Percentiles rank a stretch among this genome's conserved stretches.
These are phyloP conservation scores for Lepilemur ruficaudatus DNA, from an alignment of 2,797 vertebrate genomes.

Conservation along the genomic window DNA sequence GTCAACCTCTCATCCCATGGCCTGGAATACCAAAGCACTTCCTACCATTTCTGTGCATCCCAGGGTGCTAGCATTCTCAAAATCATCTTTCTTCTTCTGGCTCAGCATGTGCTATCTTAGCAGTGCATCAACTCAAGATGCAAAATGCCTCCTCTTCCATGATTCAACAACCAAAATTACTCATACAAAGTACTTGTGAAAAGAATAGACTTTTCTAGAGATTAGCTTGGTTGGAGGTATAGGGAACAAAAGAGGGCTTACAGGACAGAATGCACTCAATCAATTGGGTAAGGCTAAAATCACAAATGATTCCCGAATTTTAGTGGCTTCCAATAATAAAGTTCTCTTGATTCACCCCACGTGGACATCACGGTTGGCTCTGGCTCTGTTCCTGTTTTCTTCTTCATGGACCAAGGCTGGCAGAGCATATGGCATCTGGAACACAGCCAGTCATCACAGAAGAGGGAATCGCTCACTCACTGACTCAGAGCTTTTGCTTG, in stretches of 20 bases:
- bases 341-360: background rate
- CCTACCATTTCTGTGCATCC: background rate
- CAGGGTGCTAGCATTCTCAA: background rate
- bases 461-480: constrained; percentile 29
- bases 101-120: background rate
- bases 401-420: background rate
- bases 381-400: background rate
- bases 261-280: background rate
- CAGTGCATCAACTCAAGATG: background rate
- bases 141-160: background rate
- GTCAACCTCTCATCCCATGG: background rate
- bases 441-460: background rate
- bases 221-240: background rate
- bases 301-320: background rate
- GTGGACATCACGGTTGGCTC: background rate
- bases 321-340: background rate
- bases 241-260: background rate
- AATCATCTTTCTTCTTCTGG: background rate
- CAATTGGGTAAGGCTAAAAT: background rate
- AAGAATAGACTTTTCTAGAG: background rate
- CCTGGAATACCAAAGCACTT: background rate
- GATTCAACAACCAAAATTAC: background rate
- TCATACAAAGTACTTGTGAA: background rate
- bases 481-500: constrained; percentile 11
- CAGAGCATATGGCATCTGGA: constrained; percentile 16